Conservation (phyloP, 2,113 vertebrate genomes). For the Amphiprion percula region DNA sequence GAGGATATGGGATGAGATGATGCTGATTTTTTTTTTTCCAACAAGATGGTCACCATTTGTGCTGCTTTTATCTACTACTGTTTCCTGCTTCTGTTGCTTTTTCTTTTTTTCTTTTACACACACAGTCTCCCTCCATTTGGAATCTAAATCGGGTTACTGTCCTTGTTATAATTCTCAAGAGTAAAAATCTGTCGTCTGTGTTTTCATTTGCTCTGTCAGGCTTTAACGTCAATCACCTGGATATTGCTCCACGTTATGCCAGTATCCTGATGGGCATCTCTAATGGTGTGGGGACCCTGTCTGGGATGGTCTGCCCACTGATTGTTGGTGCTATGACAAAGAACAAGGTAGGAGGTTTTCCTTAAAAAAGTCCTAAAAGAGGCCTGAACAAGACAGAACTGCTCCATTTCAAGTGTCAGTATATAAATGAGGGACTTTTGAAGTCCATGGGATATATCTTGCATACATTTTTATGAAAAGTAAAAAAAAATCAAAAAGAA, state of each 20-base stretch:
- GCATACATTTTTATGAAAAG: no score
- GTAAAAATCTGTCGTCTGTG: not conserved
- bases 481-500: no score
- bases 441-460: no score
- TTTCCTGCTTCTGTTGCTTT: constrained; percentile 25
- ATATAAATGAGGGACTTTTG: no score
- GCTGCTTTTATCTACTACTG: constrained; percentile 43
- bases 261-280: constrained; percentile 99
- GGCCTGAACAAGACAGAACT: not conserved
- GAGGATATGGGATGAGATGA: constrained; percentile 41
- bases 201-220: constrained; percentile 79
- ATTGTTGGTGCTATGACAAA: constrained; percentile 99
- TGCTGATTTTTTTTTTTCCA: constrained; percentile 60
- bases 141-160: not conserved
- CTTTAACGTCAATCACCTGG: constrained; percentile 99
- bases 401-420: not conserved
- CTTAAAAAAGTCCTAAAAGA: no score
- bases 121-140: not conserved
- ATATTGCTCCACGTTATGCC: constrained; percentile 98
- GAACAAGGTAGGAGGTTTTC: constrained; percentile 89
- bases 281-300: constrained; percentile 97
- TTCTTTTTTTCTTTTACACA: not conserved
- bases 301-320: constrained; percentile 98
- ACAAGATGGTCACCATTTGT: constrained; percentile 56
- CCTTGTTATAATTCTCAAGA: not conserved